Evolutionary conservation across 2,113 vertebrate species (phyloP).

Genomic region (Phoenicopterus ruber): DNA sequence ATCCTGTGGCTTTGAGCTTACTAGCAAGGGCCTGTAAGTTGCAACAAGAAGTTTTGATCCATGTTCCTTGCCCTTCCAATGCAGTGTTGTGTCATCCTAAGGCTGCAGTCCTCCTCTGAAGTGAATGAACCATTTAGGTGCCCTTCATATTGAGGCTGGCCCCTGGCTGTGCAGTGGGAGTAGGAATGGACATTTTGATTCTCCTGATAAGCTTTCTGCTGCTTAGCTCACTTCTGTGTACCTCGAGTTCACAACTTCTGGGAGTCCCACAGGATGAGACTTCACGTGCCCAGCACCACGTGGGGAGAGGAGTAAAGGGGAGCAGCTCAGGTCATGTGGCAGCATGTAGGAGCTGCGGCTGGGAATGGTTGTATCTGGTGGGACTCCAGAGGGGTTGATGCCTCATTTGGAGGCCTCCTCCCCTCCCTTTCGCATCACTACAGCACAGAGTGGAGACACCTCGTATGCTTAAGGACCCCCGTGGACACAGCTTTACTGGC

Average conservation of each 20-base stretch:
- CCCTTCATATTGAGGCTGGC: background rate
- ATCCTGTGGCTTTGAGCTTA: background rate
- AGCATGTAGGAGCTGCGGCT: background rate
- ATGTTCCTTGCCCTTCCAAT: background rate
- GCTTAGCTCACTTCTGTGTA: background rate
- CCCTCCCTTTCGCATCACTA: background rate
- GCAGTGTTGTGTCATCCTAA: background rate
- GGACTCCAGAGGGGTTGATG: background rate
- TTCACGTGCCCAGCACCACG: background rate
- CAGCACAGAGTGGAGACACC: background rate
- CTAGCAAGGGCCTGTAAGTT: background rate
- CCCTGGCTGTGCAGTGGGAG: background rate
- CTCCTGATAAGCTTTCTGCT: background rate
- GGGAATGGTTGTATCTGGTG: background rate
- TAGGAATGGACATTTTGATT: background rate
- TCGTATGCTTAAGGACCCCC: background rate
- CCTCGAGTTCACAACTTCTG: background rate
- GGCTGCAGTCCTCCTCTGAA: background rate
- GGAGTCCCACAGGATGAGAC: background rate
- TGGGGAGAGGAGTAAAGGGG: background rate
- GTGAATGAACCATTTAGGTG: background rate
- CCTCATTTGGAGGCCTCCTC: background rate
- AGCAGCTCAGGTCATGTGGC: background rate
- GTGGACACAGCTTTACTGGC: background rate
- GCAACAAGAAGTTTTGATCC: background rate